Base-by-base conservation (phyloP, 1,140 invertebrate species). In the Lepidurus packardi region DNA sequence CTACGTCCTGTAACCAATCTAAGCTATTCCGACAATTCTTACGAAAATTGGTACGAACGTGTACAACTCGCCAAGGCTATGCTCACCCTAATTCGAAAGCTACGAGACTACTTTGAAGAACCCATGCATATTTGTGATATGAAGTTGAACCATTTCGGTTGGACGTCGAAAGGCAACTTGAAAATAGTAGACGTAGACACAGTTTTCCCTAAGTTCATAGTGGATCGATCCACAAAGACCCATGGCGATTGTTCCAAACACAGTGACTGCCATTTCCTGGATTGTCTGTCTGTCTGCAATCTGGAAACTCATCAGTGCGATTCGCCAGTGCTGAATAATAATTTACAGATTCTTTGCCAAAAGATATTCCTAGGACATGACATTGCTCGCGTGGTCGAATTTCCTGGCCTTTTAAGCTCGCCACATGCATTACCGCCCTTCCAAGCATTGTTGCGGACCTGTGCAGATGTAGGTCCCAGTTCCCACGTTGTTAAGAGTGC, bases 61-160 rank as follows among this genome's bases (percentile, higher is more conserved):
- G 80, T 89, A 10, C 87, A 87, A 80, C 82, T 89, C 7, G 88
- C 90, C 3, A 82, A 90, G 1, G 85, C 89, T 82, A 87, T 92
- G 7, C 80, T 91, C 43, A 88, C 91, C 80, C 83, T 91, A 16
- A 81, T 91, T 5, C 85, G 89, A 43, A 86, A 88, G 77, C 80
- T 91, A n/a, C 88, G 91, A 34, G 85, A 82, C 10, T 85, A 84
- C 75, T 87, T 89, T 78, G 84, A 85, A 9, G 86, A 91, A 81
- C 87, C 87, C 5, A 84, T 91, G 47, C 85, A 89, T 81, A 82
- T 92, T 4, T 92, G 91, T 83, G 90, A 91, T 83, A 85, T 92
- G 0, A 90, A 91, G 83, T 85, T 89, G 34, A 86, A 88, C 73
- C 89, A 92, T 82, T 92, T 92, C 84, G 90, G 90, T 5, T 78